Percentiles rank a stretch among this genome's conserved stretches.
Evolutionary conservation across 2,888 invertebrate genomes (phyloP).

Genomic region (Nudaria mundana): DNA sequence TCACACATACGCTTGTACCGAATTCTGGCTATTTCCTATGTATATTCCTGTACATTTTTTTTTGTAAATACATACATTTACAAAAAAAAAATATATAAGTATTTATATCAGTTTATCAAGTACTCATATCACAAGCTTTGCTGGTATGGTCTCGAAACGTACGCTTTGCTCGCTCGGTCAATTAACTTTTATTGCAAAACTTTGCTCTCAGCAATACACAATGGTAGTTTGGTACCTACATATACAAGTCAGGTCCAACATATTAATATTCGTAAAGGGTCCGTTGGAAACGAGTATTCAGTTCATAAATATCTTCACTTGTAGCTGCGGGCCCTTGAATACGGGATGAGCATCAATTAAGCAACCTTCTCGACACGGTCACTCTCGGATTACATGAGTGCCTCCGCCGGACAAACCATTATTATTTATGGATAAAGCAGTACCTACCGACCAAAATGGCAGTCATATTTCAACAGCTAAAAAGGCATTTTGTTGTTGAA

Average conservation of each 20-base stretch:
- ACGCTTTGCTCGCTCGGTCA: too few species aligned
- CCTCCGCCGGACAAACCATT: conserved; percentile 20
- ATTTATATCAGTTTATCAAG: too few species aligned
- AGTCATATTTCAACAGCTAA: conserved; percentile 10
- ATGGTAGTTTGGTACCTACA: too few species aligned
- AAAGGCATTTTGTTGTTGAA: too few species aligned
- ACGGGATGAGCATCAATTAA: conserved; percentile 66
- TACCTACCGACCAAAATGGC: conserved; percentile 14
- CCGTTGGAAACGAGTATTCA: conserved; percentile 21
- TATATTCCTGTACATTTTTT: too few species aligned
- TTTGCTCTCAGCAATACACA: background rate
- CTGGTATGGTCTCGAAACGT: too few species aligned
- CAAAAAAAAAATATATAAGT: too few species aligned
- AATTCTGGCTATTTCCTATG: too few species aligned
- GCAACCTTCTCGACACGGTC: conserved; percentile 45
- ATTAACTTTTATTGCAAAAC: too few species aligned
- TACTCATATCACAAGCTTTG: too few species aligned
- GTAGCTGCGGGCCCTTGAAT: conserved; percentile 63
- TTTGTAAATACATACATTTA: too few species aligned
- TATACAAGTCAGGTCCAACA: background rate
- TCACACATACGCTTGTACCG: too few species aligned
- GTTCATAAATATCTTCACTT: conserved; percentile 51
- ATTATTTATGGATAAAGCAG: conserved; percentile 30
- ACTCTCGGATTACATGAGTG: conserved; percentile 27
- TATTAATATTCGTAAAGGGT: conserved; percentile 14